A percentile compares a stretch with the other conserved stretches of the same genome.
phyloP scores from a whole-genome alignment of 2,888 invertebrate species.

The Polia nebulosa region DNA sequence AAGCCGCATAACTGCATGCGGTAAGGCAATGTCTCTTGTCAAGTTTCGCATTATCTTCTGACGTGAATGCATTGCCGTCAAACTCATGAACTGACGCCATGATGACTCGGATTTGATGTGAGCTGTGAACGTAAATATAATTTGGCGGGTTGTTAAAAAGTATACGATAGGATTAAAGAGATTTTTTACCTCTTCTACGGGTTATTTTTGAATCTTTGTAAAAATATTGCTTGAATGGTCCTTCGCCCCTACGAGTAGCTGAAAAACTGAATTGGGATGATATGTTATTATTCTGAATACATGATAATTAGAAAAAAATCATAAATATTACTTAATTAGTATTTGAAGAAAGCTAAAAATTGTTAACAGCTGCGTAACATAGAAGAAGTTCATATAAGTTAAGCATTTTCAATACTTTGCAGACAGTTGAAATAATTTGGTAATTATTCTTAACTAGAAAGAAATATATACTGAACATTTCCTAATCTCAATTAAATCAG shows the following conservation, averaged over 20 bases:
- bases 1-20: conserved; percentile 18
- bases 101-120: conserved; percentile 37
- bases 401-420: no score
- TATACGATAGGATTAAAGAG: background rate
- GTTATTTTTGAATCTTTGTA: background rate
- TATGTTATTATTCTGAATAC: no score
- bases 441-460: no score
- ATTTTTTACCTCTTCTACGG: background rate
- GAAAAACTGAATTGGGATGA: background rate
- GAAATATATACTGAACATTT: no score
- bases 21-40: conserved; percentile 34
- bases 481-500: no score
- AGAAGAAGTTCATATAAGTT: no score
- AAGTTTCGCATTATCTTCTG: conserved; percentile 18
- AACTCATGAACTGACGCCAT: conserved; percentile 27
- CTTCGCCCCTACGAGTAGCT: no score
- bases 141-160: conserved; percentile 8
- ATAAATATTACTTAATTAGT: background rate
- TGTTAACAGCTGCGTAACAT: no score
- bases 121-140: conserved; percentile 39
- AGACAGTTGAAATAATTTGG: no score
- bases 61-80: conserved; percentile 42
- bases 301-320: no score
- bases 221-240: background rate
- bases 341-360: no score